Evolutionary conservation across 2,888 invertebrate genomes (phyloP).

Genomic region (Julus scanicus): DNA sequence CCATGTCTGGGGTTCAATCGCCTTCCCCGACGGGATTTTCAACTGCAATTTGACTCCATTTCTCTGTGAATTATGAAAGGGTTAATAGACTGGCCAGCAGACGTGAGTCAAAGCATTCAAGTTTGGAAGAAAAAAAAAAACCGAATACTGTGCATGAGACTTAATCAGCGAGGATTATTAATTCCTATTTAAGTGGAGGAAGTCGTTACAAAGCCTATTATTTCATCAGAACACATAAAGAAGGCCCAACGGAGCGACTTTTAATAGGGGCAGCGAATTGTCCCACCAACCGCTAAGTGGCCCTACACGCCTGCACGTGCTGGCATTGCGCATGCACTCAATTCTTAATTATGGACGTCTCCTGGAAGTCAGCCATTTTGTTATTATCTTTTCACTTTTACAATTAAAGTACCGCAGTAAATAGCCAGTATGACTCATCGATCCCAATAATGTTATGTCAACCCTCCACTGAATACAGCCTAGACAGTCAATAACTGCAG

Average conservation of each 20-base stretch:
- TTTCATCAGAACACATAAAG: neutral
- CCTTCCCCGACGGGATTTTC: neutral
- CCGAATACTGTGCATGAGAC: neutral
- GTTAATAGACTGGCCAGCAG: conserved; percentile 32
- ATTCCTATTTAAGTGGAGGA: conserved; percentile 39
- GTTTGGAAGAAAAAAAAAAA: neutral
- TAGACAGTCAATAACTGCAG: no score
- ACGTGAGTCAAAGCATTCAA: neutral
- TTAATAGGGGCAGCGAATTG: neutral
- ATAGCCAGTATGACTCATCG: no score
- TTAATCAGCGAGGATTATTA: conserved; percentile 3
- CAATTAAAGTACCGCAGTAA: neutral
- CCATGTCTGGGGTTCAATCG: conserved; percentile 17
- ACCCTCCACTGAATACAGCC: no score
- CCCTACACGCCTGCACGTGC: neutral
- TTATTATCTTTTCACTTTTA: neutral
- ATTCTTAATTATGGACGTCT: neutral
- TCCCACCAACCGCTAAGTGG: no score
- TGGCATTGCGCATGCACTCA: neutral
- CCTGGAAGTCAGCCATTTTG: conserved; percentile 17
- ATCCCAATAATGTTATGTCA: no score
- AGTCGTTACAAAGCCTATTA: neutral
- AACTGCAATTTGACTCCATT: conserved; percentile 29
- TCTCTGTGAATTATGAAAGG: conserved; percentile 21
- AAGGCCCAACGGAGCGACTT: neutral